Conservation (phyloP, 2,888 invertebrate species). For the Acronicta aceris region DNA sequence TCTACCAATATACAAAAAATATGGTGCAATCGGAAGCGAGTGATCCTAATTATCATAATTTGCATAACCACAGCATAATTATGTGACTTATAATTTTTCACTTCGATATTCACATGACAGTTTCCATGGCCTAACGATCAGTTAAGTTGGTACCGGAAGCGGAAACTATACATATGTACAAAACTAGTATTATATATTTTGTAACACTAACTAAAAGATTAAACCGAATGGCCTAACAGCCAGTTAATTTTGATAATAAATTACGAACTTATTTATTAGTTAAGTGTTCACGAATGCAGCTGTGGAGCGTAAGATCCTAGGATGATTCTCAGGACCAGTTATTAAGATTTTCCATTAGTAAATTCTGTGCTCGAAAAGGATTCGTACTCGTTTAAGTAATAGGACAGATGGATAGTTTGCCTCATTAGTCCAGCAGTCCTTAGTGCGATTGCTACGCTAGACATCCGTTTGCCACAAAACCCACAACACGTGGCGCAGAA, state of each 20-base stretch:
- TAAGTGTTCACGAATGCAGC: no score
- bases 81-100: constrained; percentile 19
- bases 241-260: background rate
- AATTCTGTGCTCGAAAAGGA: no score
- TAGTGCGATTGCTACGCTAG: no score
- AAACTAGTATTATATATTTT: constrained; percentile 33
- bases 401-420: no score
- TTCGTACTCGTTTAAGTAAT: no score
- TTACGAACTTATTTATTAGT: background rate
- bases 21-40: constrained; percentile 22
- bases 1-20: background rate
- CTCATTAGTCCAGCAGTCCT: no score
- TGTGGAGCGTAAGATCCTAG: no score
- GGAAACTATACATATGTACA: constrained; percentile 36
- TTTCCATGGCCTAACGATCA: constrained; percentile 36
- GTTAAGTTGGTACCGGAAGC: constrained; percentile 35
- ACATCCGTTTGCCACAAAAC: no score
- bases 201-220: constrained; percentile 16
- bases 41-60: constrained; percentile 24
- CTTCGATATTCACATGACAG: constrained; percentile 25
- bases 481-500: no score
- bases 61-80: constrained; percentile 16
- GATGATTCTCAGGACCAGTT: no score
- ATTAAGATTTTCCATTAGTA: no score
- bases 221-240: constrained; percentile 19